Base-by-base conservation (phyloP, 2,113 vertebrate species). In the Lathamus discolor region DNA sequence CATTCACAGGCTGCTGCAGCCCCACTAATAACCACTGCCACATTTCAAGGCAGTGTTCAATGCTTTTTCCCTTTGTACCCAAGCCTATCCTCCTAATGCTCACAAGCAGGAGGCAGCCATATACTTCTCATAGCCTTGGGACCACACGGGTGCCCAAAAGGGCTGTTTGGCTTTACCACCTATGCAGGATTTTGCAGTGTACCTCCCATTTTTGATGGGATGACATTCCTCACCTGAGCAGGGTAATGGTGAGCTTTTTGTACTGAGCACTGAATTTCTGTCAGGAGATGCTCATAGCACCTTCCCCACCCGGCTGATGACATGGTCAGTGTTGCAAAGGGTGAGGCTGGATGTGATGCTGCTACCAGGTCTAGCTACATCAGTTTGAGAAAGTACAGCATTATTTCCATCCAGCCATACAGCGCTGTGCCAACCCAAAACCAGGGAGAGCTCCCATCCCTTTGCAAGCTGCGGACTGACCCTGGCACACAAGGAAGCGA, bases 1-100 rank as follows among this genome's bases (percentile, higher is more conserved):
- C 61, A 78, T 86, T 86, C 85, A 85, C 41, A 84, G 74, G 33
- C 27, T 73, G 27, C 54, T 70, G 55, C 91, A 73, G n/a, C 25
- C 39, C 72, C 41, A n/a, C 41, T 90, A 92, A 70, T 78, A 90
- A 51, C 10, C 6, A 23, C 35, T 17, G 5, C 8, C 3, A 15
- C 10, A 54, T 88, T 80, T 80, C 68, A 74, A 62, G 49, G 59
- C 48, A 86, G 49, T 63, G 8, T 5, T 69, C 46, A 23, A 29
- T 73, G 46, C 35, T 69, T 93, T 87, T 83, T 35, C 43, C 10
- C 11, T 17, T n/a, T 63, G 13, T 78, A 35, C 14, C 20, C 22
- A 63, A 61, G n/a, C 5, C 31, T 74, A 5, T 18, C 7, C 4
- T 81, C 33, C 17, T 73, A 48, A 35, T 49, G n/a, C 57, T 10